Conservation (phyloP, 35 echinoderm and acorn worm species). For the Amphiura filiformis region DNA sequence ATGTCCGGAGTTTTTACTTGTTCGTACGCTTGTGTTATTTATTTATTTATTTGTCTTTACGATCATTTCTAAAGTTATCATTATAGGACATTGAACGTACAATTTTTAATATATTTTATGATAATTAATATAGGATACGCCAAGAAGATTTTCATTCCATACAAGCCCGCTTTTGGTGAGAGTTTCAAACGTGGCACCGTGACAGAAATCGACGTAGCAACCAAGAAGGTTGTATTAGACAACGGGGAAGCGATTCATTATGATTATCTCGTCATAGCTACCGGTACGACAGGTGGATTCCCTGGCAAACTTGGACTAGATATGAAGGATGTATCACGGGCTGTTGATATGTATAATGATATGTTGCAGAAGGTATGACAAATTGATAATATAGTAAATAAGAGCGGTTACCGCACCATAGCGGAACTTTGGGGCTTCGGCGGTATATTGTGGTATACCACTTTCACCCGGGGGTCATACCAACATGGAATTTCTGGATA, state of each 20-base stretch:
- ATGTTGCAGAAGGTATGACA: conserved; percentile 49
- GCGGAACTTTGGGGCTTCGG: too few species aligned
- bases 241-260: conserved; percentile 56
- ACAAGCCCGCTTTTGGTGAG: conserved; percentile 43
- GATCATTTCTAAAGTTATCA: too few species aligned
- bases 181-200: conserved; percentile 72
- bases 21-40: too few species aligned
- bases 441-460: too few species aligned
- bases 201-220: conserved; percentile 18
- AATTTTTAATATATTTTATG: too few species aligned
- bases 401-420: too few species aligned
- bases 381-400: too few species aligned
- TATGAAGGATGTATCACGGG: conserved; percentile 4
- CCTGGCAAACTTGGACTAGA: conserved; percentile 53
- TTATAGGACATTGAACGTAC: too few species aligned
- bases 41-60: too few species aligned
- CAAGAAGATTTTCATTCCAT: conserved; percentile 68
- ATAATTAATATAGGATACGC: conserved; percentile 76
- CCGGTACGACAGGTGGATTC: conserved; percentile 65
- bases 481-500: too few species aligned
- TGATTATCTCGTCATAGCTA: conserved; percentile 76
- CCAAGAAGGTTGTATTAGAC: conserved; percentile 34
- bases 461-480: too few species aligned
- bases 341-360: conserved; percentile 16
- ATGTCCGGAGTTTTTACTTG: too few species aligned